Percentiles rank a stretch among this genome's conserved stretches.
Conservation (phyloP, 2,797 vertebrate species). For the Anniella stebbinsi region DNA sequence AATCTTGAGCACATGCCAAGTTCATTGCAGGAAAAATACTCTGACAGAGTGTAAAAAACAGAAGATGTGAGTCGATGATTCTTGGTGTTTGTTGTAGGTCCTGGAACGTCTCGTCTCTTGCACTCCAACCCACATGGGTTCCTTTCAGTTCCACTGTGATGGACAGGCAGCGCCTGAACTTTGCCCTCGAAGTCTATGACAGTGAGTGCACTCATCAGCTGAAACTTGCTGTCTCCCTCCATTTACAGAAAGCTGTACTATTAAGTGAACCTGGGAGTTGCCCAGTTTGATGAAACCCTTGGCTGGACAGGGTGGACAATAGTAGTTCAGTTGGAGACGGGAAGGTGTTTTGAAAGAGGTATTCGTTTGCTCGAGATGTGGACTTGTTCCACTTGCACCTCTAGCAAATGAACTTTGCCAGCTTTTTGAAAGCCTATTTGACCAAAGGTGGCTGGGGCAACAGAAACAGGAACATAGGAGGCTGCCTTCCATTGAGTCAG, state of each 20-base stretch:
- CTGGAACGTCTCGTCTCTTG: conserved; percentile 12
- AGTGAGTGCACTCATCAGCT: conserved; percentile 36
- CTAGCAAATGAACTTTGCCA: neutral
- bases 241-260: neutral
- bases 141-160: neutral
- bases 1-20: too few species aligned
- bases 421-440: neutral
- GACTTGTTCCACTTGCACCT: neutral
- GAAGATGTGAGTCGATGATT: neutral
- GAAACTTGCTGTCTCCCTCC: neutral
- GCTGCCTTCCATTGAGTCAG: too few species aligned
- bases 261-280: neutral
- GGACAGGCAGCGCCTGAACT: neutral
- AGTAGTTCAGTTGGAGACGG: neutral
- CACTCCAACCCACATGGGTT: conserved; percentile 36
- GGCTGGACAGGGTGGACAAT: neutral
- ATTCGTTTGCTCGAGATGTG: neutral
- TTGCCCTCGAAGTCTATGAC: conserved; percentile 24
- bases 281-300: neutral
- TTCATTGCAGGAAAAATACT: too few species aligned
- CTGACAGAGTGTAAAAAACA: neutral
- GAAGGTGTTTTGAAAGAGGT: neutral
- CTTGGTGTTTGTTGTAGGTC: accelerated
- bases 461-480: neutral
- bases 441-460: neutral